Percentiles rank a stretch among this genome's conserved stretches.
Evolutionary conservation across 2,888 invertebrate genomes (phyloP).

Genomic region (Bursaphelenchus okinawaensis): DNA sequence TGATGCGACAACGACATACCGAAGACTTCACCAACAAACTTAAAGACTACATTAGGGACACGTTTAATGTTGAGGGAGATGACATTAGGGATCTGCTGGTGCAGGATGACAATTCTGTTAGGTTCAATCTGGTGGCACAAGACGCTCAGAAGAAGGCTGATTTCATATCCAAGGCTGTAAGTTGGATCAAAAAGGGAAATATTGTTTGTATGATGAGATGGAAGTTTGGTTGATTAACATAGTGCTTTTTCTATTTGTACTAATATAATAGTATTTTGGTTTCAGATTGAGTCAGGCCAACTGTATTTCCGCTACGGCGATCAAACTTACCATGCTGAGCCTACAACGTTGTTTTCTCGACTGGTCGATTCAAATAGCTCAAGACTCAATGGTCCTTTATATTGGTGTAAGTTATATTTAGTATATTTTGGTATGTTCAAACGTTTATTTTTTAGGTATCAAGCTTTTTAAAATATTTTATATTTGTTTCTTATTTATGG

Average conservation of each 20-base stretch:
- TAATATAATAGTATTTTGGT: slow-evolving; percentile 15
- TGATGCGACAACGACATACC: slow-evolving; percentile 23
- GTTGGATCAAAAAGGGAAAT: neutral
- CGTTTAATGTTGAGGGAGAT: slow-evolving; percentile 20
- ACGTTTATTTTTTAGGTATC: too few relatives aligned
- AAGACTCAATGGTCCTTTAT: slow-evolving; percentile 19
- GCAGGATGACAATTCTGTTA: slow-evolving; percentile 38
- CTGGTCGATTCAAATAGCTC: slow-evolving; percentile 22
- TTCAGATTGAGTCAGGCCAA: neutral
- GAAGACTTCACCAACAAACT: slow-evolving; percentile 32
- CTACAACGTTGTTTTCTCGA: slow-evolving; percentile 33
- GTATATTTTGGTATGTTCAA: too few relatives aligned
- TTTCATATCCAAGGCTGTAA: slow-evolving; percentile 39
- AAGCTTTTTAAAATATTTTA: slow-evolving; percentile 6
- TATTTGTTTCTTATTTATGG: too few relatives aligned
- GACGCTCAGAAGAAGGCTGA: slow-evolving; percentile 38
- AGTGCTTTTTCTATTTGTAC: too few relatives aligned
- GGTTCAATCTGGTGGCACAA: slow-evolving; percentile 36
- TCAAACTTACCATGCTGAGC: slow-evolving; percentile 33
- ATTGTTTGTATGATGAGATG: too few relatives aligned
- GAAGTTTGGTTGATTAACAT: slow-evolving; percentile 19
- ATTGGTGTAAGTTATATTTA: slow-evolving; percentile 34
- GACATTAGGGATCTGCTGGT: slow-evolving; percentile 34
- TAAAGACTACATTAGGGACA: slow-evolving; percentile 18
- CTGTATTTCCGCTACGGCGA: slow-evolving; percentile 27